Conservation (phyloP, 64 coral and sea anemone species). For the Astreopora myriophthalma region DNA sequence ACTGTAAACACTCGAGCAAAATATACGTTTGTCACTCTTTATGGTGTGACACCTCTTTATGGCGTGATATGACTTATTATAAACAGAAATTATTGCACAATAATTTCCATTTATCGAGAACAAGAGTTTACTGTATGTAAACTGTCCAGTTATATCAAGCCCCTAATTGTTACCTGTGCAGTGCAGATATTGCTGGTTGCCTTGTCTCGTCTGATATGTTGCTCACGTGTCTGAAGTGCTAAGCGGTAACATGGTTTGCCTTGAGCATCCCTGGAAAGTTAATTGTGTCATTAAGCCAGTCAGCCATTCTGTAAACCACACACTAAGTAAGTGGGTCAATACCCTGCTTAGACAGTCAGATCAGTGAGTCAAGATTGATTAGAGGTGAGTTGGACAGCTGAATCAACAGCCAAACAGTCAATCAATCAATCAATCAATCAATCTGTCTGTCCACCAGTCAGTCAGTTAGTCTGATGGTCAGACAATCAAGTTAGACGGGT, state of each 20-base stretch:
- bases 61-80: too few relatives aligned
- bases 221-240: constrained; percentile 96
- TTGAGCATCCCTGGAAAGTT: constrained; percentile 63
- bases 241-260: constrained; percentile 83
- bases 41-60: too few relatives aligned
- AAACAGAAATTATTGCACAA: too few relatives aligned
- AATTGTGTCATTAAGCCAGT: background rate
- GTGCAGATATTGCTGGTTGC: constrained; percentile 99
- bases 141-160: too few relatives aligned
- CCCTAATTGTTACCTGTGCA: constrained; percentile 67
- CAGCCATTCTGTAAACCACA: background rate
- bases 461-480: background rate
- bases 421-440: background rate
- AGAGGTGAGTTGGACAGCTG: too few relatives aligned
- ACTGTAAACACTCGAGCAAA: too few relatives aligned
- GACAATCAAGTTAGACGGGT: background rate
- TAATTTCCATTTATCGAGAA: too few relatives aligned
- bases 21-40: too few relatives aligned
- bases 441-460: background rate
- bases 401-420: background rate
- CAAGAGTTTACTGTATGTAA: too few relatives aligned
- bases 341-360: too few relatives aligned
- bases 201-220: constrained; percentile 97
- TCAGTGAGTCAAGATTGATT: too few relatives aligned
- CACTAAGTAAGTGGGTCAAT: background rate